Evolutionary conservation across 1,140 invertebrate species (phyloP).

Genomic region (Leptestheria dahalacensis): DNA sequence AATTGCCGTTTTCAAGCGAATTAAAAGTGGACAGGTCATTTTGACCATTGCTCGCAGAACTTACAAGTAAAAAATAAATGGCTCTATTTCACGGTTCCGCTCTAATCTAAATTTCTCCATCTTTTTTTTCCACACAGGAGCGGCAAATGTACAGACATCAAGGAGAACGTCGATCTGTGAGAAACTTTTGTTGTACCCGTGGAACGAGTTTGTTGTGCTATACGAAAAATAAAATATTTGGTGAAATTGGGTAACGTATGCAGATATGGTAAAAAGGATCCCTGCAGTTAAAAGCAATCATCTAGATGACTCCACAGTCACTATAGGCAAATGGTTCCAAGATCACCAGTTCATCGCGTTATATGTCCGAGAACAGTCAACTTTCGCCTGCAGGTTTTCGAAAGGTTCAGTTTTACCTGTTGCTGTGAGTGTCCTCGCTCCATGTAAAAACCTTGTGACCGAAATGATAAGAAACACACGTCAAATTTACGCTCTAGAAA

Average conservation of each 20-base stretch:
- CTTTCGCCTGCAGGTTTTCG: no score
- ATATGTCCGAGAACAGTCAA: no score
- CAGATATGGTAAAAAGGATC: no score
- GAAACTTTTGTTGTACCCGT: neutral
- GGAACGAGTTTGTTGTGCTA: neutral
- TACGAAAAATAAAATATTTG: neutral
- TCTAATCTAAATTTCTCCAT: neutral
- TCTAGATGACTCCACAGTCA: no score
- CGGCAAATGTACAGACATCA: neutral
- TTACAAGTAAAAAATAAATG: neutral
- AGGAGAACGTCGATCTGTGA: neutral
- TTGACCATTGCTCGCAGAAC: conserved; percentile 51
- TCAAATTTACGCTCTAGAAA: neutral
- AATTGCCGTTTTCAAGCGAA: conserved; percentile 63
- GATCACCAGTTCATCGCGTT: no score
- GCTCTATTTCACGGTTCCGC: neutral
- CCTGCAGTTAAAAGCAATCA: no score
- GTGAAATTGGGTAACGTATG: no score
- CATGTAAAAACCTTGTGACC: neutral
- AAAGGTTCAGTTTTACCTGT: neutral
- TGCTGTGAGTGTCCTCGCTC: no score
- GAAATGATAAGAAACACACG: neutral
- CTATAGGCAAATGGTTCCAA: no score
- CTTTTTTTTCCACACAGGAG: neutral
- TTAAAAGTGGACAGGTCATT: conserved; percentile 58